Evolutionary conservation across 2,797 vertebrate species (phyloP).

Genomic region (Eutrigla gurnardus): DNA sequence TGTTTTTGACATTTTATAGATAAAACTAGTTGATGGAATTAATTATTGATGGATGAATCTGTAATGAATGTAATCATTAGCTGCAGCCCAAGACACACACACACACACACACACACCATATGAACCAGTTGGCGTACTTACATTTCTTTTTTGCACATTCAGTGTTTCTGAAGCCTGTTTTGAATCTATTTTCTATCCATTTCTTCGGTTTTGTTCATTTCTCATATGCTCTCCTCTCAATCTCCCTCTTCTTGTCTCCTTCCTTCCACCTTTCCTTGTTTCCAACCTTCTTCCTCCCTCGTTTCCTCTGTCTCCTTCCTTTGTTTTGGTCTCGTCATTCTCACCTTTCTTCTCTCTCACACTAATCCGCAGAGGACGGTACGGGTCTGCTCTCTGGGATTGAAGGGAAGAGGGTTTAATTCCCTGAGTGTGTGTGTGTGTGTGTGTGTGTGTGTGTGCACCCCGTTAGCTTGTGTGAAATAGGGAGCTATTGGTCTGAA

Average conservation of each 20-base stretch:
- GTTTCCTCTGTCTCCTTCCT: slow-evolving; percentile 20
- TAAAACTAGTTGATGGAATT: background rate
- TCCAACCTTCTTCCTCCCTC: slow-evolving; percentile 21
- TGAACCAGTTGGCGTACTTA: background rate
- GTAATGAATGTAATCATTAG: slow-evolving; percentile 1
- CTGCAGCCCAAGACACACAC: background rate
- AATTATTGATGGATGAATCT: background rate
- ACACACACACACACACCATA: background rate
- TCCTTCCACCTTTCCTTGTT: background rate
- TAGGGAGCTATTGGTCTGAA: slow-evolving; percentile 73
- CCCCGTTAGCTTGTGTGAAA: slow-evolving; percentile 59
- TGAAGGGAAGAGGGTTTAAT: slow-evolving; percentile 69
- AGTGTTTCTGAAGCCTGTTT: slow-evolving; percentile 15
- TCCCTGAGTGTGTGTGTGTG: slow-evolving; percentile 32
- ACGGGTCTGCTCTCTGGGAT: slow-evolving; percentile 60
- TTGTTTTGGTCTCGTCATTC: slow-evolving; percentile 42
- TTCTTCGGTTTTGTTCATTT: slow-evolving; percentile 4
- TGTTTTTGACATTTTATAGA: background rate
- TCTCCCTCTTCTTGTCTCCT: background rate
- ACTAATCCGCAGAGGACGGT: slow-evolving; percentile 63
- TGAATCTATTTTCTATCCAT: slow-evolving; percentile 1
- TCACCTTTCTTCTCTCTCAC: slow-evolving; percentile 47
- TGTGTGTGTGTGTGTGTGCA: slow-evolving; percentile 27
- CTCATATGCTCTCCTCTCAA: slow-evolving; percentile 27
- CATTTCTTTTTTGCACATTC: background rate